phyloP scores from a whole-genome alignment of 2,797 vertebrate species.

The Pteropus rufus region DNA sequence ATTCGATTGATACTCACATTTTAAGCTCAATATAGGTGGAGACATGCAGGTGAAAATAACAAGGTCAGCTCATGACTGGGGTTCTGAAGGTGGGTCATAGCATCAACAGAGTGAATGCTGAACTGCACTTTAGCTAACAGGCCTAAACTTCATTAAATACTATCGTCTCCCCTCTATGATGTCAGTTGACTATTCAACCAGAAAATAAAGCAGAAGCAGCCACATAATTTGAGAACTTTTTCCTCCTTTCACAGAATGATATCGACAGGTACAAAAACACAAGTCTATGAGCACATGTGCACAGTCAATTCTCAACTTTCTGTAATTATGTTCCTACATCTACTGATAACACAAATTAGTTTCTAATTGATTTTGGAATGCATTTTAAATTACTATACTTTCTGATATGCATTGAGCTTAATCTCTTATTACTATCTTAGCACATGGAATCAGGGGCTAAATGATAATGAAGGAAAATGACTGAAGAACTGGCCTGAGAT shows the following conservation, averaged over 20 bases:
- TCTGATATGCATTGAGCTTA: neutral
- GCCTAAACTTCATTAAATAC: neutral
- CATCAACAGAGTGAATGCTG: neutral
- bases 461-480: neutral
- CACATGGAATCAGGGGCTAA: neutral
- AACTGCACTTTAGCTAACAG: neutral
- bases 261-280: neutral
- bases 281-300: neutral
- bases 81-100: slow-evolving; percentile 15
- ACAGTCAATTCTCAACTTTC: neutral
- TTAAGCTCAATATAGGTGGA: neutral
- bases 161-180: neutral
- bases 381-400: slow-evolving; percentile 2
- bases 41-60: neutral
- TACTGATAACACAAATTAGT: neutral
- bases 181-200: neutral
- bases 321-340: neutral
- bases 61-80: neutral
- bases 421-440: slow-evolving; percentile 5
- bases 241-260: neutral
- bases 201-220: neutral
- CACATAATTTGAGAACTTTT: neutral
- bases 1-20: neutral
- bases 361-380: slow-evolving; percentile 34
- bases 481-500: neutral